Evolutionary conservation across 2,888 invertebrate genomes (phyloP), one percentile per base, ranked within the genome.

Genomic region (Himalopsyche tibetana): DNA sequence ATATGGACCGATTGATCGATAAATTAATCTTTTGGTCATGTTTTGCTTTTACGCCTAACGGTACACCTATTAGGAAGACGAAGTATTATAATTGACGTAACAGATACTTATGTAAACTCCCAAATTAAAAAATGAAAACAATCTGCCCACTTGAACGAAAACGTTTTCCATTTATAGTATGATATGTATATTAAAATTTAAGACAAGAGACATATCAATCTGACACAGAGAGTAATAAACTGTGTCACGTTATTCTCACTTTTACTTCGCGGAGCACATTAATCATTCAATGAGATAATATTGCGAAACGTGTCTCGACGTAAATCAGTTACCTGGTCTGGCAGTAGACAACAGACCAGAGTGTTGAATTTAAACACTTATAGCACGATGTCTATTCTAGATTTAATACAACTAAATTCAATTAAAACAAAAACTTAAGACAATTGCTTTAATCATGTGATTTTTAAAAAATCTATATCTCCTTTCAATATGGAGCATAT

Each of bases 261-360:
- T 63, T 63, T 63, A 63, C 63, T 63, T 19, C 63, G 63, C 19
- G 12, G 63, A 19, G 19, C n/a, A 19, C 63, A 63, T 63, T 63
- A 63, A 63, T 63, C 63, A 63, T 28, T 63, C 63, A 19, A 63
- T 63, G 63, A 63, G n/a, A 63, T 63, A 63, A 63, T 63, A 63
- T 63, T 63, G 63, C 63, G 63, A 63, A 63, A 63, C 63, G 28
- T 11, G 63, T 63, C 63, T n/a, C 63, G 63, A 63, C 63, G 63
- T 63, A 19, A 63, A 63, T 63, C 63, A 63, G 63, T 63, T 63
- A 63, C 63, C 63, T 63, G 63, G 63, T 63, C 19, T 63, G 63
- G 19, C 19, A 5, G 9, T 63, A 63, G 63, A 56, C 56, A 19
- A 56, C 56, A 56, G n/a, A 19, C 56, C n/a, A 8, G 56, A 19